These are phyloP conservation scores for Bruchidius siliquastri DNA, from an alignment of 2,888 invertebrate species.

Conservation along the genomic window DNA sequence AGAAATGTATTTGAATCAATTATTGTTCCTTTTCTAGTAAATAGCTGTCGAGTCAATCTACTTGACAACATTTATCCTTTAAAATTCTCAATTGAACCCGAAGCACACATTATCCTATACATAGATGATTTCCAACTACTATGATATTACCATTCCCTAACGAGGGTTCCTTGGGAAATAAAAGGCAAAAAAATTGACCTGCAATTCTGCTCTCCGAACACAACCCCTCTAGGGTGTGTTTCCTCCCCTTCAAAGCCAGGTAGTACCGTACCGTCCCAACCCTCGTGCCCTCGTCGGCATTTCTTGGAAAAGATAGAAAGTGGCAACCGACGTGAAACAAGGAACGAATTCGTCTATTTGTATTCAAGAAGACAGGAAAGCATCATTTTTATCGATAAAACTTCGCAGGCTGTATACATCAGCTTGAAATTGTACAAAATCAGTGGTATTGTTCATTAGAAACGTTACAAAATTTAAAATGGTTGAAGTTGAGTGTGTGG, in stretches of 20 bases:
- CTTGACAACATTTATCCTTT: too few relatives aligned
- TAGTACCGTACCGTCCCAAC: neutral
- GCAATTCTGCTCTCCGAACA: neutral
- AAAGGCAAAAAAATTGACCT: neutral
- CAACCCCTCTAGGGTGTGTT: neutral
- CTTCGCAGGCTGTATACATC: neutral
- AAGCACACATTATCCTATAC: too few relatives aligned
- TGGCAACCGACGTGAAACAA: neutral
- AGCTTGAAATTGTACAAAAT: neutral
- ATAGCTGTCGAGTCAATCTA: too few relatives aligned
- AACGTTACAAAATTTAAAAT: slow-evolving; percentile 5
- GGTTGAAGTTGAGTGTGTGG: slow-evolving; percentile 3
- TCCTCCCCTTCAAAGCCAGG: neutral
- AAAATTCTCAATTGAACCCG: too few relatives aligned
- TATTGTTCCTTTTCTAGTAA: too few relatives aligned
- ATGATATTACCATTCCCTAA: too few relatives aligned
- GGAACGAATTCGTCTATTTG: neutral
- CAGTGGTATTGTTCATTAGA: too few relatives aligned
- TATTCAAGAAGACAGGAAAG: neutral
- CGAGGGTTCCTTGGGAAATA: too few relatives aligned
- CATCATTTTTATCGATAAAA: neutral
- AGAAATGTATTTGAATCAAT: too few relatives aligned
- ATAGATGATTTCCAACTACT: too few relatives aligned
- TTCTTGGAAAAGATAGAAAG: neutral
- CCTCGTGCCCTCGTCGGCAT: neutral